Evolutionary conservation across 2,113 vertebrate genomes (phyloP), one percentile per base, ranked within the genome.

Genomic region (Heterochromis multidens): DNA sequence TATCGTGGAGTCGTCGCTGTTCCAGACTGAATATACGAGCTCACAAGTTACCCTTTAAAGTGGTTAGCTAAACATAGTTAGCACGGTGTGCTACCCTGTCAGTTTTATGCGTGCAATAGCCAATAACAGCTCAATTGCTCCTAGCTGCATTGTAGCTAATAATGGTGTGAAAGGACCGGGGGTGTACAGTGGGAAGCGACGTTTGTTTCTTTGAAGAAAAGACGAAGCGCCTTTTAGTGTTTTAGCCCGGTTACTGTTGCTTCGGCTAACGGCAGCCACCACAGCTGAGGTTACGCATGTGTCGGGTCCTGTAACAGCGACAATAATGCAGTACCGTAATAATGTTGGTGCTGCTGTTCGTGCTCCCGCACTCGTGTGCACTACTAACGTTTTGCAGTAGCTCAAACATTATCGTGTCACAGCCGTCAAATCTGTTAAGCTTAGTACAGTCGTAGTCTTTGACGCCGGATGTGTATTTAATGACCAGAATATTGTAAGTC

Each of bases 11-110:
- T 78, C n/a, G 14, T 31, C 23, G 31, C 11, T 37, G 54, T 80
- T 43, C 2, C 7, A 6, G 17, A 17, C 13, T 56, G 29, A 62
- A 63, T 37, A 29, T 19, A 43, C 17, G 6, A 40, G 16, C 16
- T 43, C 10, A 60, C 11, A 2, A 59, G 27, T 65, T 65, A 29
- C 31, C 61, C 21, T 80, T 25, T 21, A 13, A 27, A 54, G 52
- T 19, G 46, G 29, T 52, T 57, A 79, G 84, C 89, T 83, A 79
- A 72, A n/a, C 81, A 60, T 90, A 86, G 61, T 82, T 90, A 88
- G 70, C 82, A 77, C 9, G 8, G 56, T 13, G 5, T 59, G 87
- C 74, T 85, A 70, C 77, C 21, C 6, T 10, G 23, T 63, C 19
- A 23, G 13, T 3, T 31, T 63, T 2, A 62, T 77, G 58, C 10